Percentiles rank a stretch among this genome's conserved stretches.
phyloP scores from a whole-genome alignment of 2,888 invertebrate species.

The Eristalinus aeneus region DNA sequence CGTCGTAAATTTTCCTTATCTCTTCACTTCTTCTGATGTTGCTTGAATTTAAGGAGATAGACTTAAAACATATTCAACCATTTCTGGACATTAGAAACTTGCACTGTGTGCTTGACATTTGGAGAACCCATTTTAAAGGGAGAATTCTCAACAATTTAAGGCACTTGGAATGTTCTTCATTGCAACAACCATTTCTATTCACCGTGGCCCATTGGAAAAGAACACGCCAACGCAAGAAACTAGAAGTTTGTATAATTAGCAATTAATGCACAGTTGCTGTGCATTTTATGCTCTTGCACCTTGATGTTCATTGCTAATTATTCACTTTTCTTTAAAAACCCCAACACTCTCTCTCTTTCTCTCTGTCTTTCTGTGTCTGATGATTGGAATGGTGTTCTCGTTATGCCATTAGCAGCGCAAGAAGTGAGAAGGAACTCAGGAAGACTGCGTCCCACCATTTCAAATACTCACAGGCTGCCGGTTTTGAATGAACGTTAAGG shows the following conservation, averaged over 20 bases:
- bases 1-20: constrained; percentile 65
- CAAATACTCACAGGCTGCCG: constrained; percentile 20
- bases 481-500: constrained; percentile 22
- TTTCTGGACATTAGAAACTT: constrained; percentile 28
- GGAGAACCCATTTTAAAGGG: constrained; percentile 40
- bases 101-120: constrained; percentile 27
- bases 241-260: constrained; percentile 54
- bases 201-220: neutral
- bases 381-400: constrained; percentile 17
- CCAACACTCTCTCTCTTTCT: constrained; percentile 11
- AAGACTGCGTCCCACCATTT: constrained; percentile 23
- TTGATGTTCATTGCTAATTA: constrained; percentile 66
- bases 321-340: constrained; percentile 56
- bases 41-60: constrained; percentile 66
- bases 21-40: constrained; percentile 50
- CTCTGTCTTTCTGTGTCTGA: too few species aligned
- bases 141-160: constrained; percentile 37
- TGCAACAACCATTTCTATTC: neutral
- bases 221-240: neutral
- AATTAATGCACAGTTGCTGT: constrained; percentile 55
- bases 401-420: constrained; percentile 15
- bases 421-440: neutral
- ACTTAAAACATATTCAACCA: constrained; percentile 26
- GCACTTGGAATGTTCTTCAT: neutral
- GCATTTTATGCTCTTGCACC: constrained; percentile 53